phyloP scores from a whole-genome alignment of 2,113 vertebrate genomes.

The Proterorhinus semilunaris region DNA sequence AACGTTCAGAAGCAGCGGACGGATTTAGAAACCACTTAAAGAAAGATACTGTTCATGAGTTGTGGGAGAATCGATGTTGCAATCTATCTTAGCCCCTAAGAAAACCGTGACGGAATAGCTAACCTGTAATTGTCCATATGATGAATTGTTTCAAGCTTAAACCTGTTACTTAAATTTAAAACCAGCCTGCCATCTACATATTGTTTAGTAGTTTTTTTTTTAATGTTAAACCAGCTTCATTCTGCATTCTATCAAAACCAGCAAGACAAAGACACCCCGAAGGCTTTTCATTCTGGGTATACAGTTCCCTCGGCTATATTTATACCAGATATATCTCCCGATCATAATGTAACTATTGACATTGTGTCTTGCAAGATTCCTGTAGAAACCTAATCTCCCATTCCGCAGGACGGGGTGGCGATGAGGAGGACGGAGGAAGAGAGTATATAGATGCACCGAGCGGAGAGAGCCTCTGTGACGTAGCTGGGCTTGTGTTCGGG shows the following conservation, averaged over 20 bases:
- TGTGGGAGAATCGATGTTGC: no score
- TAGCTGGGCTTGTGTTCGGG: slow-evolving; percentile 60
- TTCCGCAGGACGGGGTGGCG: slow-evolving; percentile 29
- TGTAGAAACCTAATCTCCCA: slow-evolving; percentile 45
- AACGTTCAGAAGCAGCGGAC: no score
- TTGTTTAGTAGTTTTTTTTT: neutral
- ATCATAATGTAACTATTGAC: slow-evolving; percentile 1
- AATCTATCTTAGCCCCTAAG: no score
- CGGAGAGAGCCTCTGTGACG: slow-evolving; percentile 64
- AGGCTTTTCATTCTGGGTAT: neutral
- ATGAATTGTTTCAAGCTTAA: no score
- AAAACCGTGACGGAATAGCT: no score
- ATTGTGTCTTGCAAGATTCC: slow-evolving; percentile 18
- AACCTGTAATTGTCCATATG: no score
- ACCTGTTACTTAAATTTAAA: neutral
- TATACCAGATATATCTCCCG: neutral
- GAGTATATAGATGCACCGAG: slow-evolving; percentile 51
- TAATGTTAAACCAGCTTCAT: neutral
- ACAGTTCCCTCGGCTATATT: neutral
- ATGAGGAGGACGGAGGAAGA: slow-evolving; percentile 45
- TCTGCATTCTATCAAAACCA: slow-evolving; percentile 5
- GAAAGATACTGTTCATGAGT: no score
- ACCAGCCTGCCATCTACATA: neutral
- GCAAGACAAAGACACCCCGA: neutral
- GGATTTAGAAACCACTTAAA: no score